phyloP scores from a whole-genome alignment of 2,113 vertebrate genomes.

The Paramisgurnus dabryanus region DNA sequence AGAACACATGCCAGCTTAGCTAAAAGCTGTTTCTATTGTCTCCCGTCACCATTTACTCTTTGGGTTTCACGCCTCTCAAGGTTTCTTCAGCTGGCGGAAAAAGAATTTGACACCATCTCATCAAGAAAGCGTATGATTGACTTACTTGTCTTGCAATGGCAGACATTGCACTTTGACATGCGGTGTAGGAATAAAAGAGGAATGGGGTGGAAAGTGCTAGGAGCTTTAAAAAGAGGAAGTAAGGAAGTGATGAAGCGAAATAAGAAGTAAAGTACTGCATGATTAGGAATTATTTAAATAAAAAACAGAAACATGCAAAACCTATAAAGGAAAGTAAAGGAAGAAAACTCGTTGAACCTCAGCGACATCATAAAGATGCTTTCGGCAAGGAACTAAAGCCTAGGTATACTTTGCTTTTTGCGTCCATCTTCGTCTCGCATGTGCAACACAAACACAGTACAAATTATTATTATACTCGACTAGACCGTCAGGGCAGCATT shows the following conservation, averaged over 20 bases:
- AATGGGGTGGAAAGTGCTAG: neutral
- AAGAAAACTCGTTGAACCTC: neutral
- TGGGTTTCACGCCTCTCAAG: neutral
- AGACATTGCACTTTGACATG: constrained; percentile 1
- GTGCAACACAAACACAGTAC: too few relatives aligned
- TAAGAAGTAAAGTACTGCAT: neutral
- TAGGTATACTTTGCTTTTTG: too few relatives aligned
- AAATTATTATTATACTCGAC: too few relatives aligned
- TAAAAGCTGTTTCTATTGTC: neutral
- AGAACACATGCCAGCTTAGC: neutral
- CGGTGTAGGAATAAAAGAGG: neutral
- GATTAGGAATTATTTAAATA: neutral
- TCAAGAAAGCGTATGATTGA: constrained; percentile 26
- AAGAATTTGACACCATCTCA: constrained; percentile 9
- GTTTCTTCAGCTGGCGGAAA: neutral
- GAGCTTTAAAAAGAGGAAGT: neutral
- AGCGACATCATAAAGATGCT: neutral
- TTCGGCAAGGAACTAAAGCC: too few relatives aligned
- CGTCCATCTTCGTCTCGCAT: too few relatives aligned
- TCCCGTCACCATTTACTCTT: constrained; percentile 6
- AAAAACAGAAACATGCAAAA: neutral
- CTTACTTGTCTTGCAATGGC: constrained; percentile 30
- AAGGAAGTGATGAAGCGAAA: neutral
- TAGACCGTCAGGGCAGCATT: too few relatives aligned
- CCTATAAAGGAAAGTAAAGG: neutral